phyloP scores from a whole-genome alignment of 2,888 invertebrate species.

The Phyllotreta striolata region DNA sequence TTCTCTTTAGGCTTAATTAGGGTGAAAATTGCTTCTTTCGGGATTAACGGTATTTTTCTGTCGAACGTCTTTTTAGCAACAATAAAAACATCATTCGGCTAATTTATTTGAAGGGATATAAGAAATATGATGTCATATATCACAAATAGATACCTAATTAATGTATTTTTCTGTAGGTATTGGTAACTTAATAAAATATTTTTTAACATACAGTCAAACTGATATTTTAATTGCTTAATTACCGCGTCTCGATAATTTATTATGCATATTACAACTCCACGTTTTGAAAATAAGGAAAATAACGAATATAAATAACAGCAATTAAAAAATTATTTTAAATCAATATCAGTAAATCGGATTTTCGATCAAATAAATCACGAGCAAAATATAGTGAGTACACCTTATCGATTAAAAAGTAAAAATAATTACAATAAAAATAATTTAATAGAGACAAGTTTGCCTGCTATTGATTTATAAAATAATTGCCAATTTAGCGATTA shows the following conservation, averaged over 20 bases:
- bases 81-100: too few relatives aligned
- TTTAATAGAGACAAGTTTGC: constrained; percentile 2
- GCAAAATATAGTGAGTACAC: background rate
- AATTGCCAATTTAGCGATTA: constrained; percentile 10
- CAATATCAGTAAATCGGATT: constrained; percentile 13
- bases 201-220: too few relatives aligned
- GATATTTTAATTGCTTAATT: constrained; percentile 9
- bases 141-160: too few relatives aligned
- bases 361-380: constrained; percentile 12
- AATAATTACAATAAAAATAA: constrained; percentile 6
- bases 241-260: background rate
- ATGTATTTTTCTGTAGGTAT: too few relatives aligned
- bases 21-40: constrained; percentile 59
- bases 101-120: too few relatives aligned
- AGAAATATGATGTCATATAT: too few relatives aligned
- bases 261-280: constrained; percentile 4
- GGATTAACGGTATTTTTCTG: constrained; percentile 14
- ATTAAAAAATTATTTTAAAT: constrained; percentile 8
- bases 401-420: constrained; percentile 2
- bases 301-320: constrained; percentile 12
- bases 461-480: constrained; percentile 6
- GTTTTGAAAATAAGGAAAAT: constrained; percentile 13
- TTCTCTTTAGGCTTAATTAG: constrained; percentile 53
- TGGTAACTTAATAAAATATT: too few relatives aligned
- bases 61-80: background rate